Conservation (phyloP, 2,888 invertebrate genomes). For the Argynnis bischoffii region DNA sequence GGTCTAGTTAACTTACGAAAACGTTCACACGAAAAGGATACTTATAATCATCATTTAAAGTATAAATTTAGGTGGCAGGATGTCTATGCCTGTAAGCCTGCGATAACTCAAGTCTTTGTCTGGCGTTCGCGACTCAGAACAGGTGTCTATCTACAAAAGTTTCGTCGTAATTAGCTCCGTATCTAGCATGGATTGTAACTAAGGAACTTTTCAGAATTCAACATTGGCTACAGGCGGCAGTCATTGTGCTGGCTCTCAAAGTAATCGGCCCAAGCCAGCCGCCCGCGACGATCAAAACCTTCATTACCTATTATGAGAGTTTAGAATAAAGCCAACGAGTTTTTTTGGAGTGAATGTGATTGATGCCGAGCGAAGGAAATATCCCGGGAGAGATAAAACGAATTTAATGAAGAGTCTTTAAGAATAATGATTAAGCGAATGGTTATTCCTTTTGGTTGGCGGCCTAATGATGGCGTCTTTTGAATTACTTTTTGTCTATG, state of each 20-base stretch:
- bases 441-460: conserved; percentile 79
- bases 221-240: conserved; percentile 75
- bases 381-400: conserved; percentile 81
- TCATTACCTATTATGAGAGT: conserved; percentile 83
- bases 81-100: conserved; percentile 68
- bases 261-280: conserved; percentile 78
- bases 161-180: conserved; percentile 78
- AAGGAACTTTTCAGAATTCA: conserved; percentile 77
- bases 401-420: conserved; percentile 83
- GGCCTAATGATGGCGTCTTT: conserved; percentile 77
- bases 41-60: conserved; percentile 51
- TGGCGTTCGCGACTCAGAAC: conserved; percentile 72
- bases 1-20: conserved; percentile 47
- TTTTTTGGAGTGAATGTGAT: conserved; percentile 82
- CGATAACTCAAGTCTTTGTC: conserved; percentile 80
- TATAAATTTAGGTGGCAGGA: conserved; percentile 53
- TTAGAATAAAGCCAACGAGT: conserved; percentile 82
- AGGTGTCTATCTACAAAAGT: conserved; percentile 82
- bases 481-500: conserved; percentile 73
- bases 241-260: conserved; percentile 77
- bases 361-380: conserved; percentile 80
- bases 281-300: conserved; percentile 75
- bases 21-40: conserved; percentile 48
- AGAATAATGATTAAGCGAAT: conserved; percentile 82
- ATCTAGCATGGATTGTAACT: conserved; percentile 75